Percentiles rank a stretch among this genome's conserved stretches.
Conservation (phyloP, 2,888 invertebrate species). For the Hypselothyrea guttata region DNA sequence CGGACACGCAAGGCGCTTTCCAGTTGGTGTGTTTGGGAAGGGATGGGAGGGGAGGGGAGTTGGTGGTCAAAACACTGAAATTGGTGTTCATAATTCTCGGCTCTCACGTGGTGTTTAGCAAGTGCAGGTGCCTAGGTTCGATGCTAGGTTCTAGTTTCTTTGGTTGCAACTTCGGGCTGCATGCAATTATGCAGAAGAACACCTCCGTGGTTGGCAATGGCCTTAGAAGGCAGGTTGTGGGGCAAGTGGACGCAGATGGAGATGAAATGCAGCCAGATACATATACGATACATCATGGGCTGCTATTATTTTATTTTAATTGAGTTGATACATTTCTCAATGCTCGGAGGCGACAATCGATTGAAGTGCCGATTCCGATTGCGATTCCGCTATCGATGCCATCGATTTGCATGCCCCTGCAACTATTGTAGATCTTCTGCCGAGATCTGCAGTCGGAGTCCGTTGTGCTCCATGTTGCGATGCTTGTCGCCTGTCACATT, state of each 20-base stretch:
- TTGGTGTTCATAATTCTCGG: slow-evolving; percentile 64
- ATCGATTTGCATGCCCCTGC: slow-evolving; percentile 68
- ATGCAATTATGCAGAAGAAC: slow-evolving; percentile 63
- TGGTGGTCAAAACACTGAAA: slow-evolving; percentile 32
- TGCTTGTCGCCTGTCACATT: slow-evolving; percentile 76
- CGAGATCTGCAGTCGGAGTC: slow-evolving; percentile 9
- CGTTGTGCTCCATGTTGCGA: slow-evolving; percentile 58
- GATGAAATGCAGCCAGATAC: slow-evolving; percentile 1
- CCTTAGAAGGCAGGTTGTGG: slow-evolving; percentile 65
- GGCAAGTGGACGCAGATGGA: slow-evolving; percentile 50
- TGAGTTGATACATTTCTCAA: slow-evolving; percentile 77
- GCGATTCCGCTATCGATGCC: slow-evolving; percentile 60
- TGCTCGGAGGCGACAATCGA: slow-evolving; percentile 59
- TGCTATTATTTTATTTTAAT: slow-evolving; percentile 57
- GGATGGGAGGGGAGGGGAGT: neutral
- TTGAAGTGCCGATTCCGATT: no score
- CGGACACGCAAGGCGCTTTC: slow-evolving; percentile 44
- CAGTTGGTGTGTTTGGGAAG: no score
- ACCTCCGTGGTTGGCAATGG: slow-evolving; percentile 44
- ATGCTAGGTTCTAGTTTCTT: no score
- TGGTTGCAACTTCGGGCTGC: slow-evolving; percentile 28
- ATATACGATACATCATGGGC: slow-evolving; percentile 1
- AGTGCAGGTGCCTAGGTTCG: slow-evolving; percentile 33
- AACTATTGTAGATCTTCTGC: slow-evolving; percentile 11
- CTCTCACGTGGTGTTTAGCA: slow-evolving; percentile 32